phyloP scores from a whole-genome alignment of 2,888 invertebrate species.

The Chorisops tibialis region DNA sequence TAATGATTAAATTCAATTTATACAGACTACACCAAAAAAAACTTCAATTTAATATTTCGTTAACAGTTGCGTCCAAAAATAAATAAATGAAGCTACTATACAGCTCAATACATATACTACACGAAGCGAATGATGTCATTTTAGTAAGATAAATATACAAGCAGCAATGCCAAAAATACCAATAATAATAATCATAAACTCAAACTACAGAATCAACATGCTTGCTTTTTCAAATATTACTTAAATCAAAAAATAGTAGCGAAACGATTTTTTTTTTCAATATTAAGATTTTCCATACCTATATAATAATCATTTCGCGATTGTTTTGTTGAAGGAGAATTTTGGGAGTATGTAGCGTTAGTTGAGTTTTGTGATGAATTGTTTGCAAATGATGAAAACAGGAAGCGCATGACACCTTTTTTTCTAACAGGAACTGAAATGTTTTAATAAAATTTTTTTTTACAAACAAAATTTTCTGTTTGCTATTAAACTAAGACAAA shows the following conservation, averaged over 20 bases:
- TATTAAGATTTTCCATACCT: conserved; percentile 37
- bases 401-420: conserved; percentile 42
- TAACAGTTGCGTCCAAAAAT: too few relatives aligned
- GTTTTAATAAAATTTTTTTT: conserved; percentile 23
- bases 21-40: too few relatives aligned
- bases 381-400: conserved; percentile 43
- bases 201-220: conserved; percentile 14
- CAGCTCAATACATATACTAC: too few relatives aligned
- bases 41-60: too few relatives aligned
- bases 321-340: conserved; percentile 39
- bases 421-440: conserved; percentile 44
- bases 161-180: conserved; percentile 8
- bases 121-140: conserved; percentile 11
- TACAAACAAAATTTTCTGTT: neutral
- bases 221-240: conserved; percentile 30
- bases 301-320: conserved; percentile 42
- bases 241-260: conserved; percentile 15
- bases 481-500: neutral
- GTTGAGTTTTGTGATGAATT: conserved; percentile 40
- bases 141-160: conserved; percentile 29
- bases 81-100: too few relatives aligned
- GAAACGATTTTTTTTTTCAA: conserved; percentile 17
- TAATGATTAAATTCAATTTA: too few relatives aligned
- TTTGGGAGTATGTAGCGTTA: conserved; percentile 40
- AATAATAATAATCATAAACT: conserved; percentile 1